A percentile compares a stretch with the other conserved stretches of the same genome.
Evolutionary conservation across 2,797 vertebrate species (phyloP).

Genomic region (Pristis pectinata): DNA sequence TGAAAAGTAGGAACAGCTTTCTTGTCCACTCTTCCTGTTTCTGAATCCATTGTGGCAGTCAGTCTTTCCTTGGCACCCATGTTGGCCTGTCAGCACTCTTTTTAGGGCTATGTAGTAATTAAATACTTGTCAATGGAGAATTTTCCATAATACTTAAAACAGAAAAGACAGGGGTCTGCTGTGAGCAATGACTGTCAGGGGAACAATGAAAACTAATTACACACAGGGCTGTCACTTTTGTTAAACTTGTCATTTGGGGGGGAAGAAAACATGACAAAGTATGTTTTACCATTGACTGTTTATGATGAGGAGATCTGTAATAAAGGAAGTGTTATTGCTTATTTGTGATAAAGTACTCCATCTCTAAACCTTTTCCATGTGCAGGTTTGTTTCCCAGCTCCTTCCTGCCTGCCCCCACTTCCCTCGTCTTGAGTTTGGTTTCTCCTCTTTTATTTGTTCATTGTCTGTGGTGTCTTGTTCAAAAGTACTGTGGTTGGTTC

Average conservation of each 20-base stretch:
- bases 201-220: slow-evolving; percentile 64
- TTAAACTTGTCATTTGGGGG: slow-evolving; percentile 51
- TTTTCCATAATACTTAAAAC: slow-evolving; percentile 57
- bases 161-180: slow-evolving; percentile 54
- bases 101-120: slow-evolving; percentile 50
- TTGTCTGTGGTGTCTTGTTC: slow-evolving; percentile 40
- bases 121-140: slow-evolving; percentile 58
- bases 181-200: slow-evolving; percentile 56
- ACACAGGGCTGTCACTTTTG: slow-evolving; percentile 53
- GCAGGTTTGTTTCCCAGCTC: not conserved
- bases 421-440: not conserved
- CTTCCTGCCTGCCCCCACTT: not conserved
- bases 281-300: slow-evolving; percentile 30
- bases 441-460: slow-evolving; percentile 31
- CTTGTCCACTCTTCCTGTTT: not conserved
- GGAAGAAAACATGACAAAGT: slow-evolving; percentile 45
- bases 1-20: not conserved
- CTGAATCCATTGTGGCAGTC: not conserved
- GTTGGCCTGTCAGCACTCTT: not conserved
- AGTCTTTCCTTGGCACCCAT: slow-evolving; percentile 13
- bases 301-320: slow-evolving; percentile 26
- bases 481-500: slow-evolving; percentile 33
- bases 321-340: not conserved
- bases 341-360: not conserved
- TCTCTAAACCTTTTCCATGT: slow-evolving; percentile 24